phyloP scores from a whole-genome alignment of 2,888 invertebrate genomes.

The Andrena bucephala region DNA sequence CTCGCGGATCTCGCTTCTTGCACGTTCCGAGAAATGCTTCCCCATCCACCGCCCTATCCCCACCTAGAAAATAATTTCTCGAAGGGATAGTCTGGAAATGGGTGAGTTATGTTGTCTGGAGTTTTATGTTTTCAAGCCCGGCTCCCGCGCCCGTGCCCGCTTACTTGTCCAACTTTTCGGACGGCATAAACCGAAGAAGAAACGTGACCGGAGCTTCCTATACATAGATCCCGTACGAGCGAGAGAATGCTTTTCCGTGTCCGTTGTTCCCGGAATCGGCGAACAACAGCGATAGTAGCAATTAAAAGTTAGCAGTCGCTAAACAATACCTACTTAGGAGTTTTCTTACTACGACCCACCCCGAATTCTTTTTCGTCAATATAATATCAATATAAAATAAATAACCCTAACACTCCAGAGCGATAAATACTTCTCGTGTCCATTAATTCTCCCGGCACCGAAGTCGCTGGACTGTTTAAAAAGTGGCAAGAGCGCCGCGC shows the following conservation, averaged over 20 bases:
- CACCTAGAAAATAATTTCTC: constrained; percentile 76
- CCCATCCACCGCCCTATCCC: constrained; percentile 15
- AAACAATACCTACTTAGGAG: neutral
- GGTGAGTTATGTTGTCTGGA: constrained; percentile 76
- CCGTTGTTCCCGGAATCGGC: neutral
- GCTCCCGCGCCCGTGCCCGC: constrained; percentile 24
- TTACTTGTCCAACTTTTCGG: constrained; percentile 57
- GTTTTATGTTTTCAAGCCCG: constrained; percentile 64
- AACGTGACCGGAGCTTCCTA: constrained; percentile 72
- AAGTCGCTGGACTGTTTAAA: neutral
- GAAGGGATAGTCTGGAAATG: constrained; percentile 75
- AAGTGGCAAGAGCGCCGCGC: neutral
- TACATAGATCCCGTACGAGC: constrained; percentile 47
- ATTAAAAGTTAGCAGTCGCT: constrained; percentile 32
- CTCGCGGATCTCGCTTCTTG: constrained; percentile 21
- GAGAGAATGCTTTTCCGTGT: constrained; percentile 18
- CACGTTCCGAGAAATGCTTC: constrained; percentile 54
- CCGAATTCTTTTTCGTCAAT: too few species aligned
- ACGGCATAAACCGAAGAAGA: constrained; percentile 64
- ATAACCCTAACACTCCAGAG: neutral
- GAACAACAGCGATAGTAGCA: constrained; percentile 11
- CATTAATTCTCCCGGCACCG: neutral
- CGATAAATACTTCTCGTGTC: constrained; percentile 9
- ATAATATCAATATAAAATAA: too few species aligned
- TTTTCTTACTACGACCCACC: neutral